phyloP scores from a whole-genome alignment of 2,113 vertebrate species.

The Oxygymnocypris stewartii region DNA sequence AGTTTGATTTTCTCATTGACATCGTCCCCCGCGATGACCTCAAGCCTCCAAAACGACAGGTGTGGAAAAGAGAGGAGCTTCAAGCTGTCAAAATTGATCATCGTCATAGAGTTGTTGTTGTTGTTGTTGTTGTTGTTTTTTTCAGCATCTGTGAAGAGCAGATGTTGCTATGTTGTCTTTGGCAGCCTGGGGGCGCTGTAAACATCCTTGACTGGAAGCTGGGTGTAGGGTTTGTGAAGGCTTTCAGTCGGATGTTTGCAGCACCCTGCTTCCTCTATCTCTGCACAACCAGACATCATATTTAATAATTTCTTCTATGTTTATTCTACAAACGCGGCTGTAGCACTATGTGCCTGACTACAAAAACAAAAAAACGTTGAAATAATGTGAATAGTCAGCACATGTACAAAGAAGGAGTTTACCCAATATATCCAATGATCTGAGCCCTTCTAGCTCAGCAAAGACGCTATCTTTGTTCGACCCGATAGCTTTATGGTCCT shows the following conservation, averaged over 20 bases:
- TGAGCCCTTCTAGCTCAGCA: background rate
- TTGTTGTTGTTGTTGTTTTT: background rate
- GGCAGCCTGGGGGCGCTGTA: slow-evolving; percentile 91
- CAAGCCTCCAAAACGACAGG: slow-evolving; percentile 97
- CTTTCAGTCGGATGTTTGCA: slow-evolving; percentile 99
- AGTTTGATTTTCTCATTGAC: slow-evolving; percentile 98
- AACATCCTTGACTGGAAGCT: slow-evolving; percentile 99
- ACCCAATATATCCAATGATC: background rate
- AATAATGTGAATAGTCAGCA: background rate
- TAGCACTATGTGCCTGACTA: background rate
- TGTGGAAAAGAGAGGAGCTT: slow-evolving; percentile 61
- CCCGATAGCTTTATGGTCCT: background rate
- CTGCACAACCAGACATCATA: background rate
- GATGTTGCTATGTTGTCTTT: slow-evolving; percentile 45
- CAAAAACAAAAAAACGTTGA: background rate
- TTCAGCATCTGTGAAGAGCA: slow-evolving; percentile 2
- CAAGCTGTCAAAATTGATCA: background rate
- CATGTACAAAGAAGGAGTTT: background rate
- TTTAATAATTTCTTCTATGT: slow-evolving; percentile 18
- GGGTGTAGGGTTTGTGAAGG: slow-evolving; percentile 75
- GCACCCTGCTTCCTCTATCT: slow-evolving; percentile 85
- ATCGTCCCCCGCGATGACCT: slow-evolving; percentile 96
- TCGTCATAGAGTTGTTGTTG: too few species aligned
- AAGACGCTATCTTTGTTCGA: background rate
- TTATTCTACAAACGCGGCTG: too few species aligned